Evolutionary conservation across 2,888 invertebrate species (phyloP).

Genomic region (Drosophila phalerata): DNA sequence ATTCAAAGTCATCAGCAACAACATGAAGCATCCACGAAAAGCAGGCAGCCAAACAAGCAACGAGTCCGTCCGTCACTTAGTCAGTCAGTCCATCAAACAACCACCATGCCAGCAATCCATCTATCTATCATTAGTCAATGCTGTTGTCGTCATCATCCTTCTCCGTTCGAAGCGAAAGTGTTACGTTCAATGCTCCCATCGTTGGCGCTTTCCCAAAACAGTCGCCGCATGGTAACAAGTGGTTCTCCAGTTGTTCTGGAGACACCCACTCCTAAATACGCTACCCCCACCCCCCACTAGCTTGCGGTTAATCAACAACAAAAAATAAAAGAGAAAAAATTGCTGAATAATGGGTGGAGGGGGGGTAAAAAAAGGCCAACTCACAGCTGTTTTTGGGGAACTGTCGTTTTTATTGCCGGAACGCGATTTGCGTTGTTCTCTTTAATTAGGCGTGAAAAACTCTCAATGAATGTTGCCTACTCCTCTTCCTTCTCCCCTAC

Average conservation of each 20-base stretch:
- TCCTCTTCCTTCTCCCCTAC: background rate
- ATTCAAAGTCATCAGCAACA: slow-evolving; percentile 73
- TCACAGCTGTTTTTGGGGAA: slow-evolving; percentile 41
- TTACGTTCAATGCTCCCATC: slow-evolving; percentile 75
- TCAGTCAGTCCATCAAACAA: slow-evolving; percentile 36
- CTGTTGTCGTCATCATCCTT: slow-evolving; percentile 41
- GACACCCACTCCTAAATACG: slow-evolving; percentile 19
- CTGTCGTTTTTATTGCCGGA: slow-evolving; percentile 37
- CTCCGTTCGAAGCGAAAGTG: slow-evolving; percentile 67
- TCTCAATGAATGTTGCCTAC: slow-evolving; percentile 53
- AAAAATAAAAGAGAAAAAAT: slow-evolving; percentile 25
- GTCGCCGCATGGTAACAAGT: slow-evolving; percentile 67
- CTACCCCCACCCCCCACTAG: slow-evolving; percentile 13
- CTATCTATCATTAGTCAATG: slow-evolving; percentile 82
- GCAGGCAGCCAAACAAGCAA: slow-evolving; percentile 20
- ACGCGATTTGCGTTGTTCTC: slow-evolving; percentile 45
- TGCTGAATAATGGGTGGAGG: too few relatives aligned
- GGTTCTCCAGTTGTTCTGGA: slow-evolving; percentile 51
- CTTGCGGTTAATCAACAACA: slow-evolving; percentile 59
- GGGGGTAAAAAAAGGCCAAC: background rate
- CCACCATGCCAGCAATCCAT: slow-evolving; percentile 28
- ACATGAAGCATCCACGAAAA: slow-evolving; percentile 59
- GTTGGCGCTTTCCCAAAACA: slow-evolving; percentile 76
- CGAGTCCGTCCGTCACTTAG: slow-evolving; percentile 7
- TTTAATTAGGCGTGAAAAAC: slow-evolving; percentile 78